Evolutionary conservation across 2,888 invertebrate genomes (phyloP), one percentile per base, ranked within the genome.

Genomic region (Noctua fimbriata): DNA sequence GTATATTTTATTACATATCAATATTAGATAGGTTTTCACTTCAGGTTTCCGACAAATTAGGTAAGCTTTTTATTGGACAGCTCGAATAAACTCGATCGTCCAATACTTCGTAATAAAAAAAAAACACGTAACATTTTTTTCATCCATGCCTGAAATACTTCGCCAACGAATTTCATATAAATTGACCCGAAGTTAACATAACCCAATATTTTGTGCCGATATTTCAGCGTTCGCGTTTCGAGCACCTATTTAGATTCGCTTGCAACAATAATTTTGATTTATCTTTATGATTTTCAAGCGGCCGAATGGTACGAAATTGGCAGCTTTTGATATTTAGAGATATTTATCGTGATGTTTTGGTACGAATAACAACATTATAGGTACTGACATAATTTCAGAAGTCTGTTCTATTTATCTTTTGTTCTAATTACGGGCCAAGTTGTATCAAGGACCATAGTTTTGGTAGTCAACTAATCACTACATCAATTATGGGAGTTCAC

Each of bases 251-350:
- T 88, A 77, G 72, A 77, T 88, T 55, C 44, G 52, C 49, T 18
- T 67, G 72, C 58, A 72, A 76, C 65, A 69, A 73, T 78, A 85
- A 87, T 87, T 88, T 84, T 78, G 71, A 82, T 84, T 76, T 81
- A 86, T 88, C 77, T 88, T 83, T 83, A 81, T 73, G 79, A 74
- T 79, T 87, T 78, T 60, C 67, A 41, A 79, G 63, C 73, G 67
- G 69, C 67, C 70, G 21, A 84, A 84, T 73, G 69, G 73, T 72
- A 76, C 28, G 9, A 76, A 87, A 80, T 88, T 78, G 78, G 78
- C 76, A 84, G 76, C 58, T 73, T 58, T 70, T 75, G 78, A 73
- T 69, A 49, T 69, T 72, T 78, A 1, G 14, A 75, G 71, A 72
- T 73, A 52, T 82, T 71, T 83, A 78, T 74, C 72, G 44, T 36